Conservation (phyloP, 2,113 vertebrate species). For the Mustela lutreola region DNA sequence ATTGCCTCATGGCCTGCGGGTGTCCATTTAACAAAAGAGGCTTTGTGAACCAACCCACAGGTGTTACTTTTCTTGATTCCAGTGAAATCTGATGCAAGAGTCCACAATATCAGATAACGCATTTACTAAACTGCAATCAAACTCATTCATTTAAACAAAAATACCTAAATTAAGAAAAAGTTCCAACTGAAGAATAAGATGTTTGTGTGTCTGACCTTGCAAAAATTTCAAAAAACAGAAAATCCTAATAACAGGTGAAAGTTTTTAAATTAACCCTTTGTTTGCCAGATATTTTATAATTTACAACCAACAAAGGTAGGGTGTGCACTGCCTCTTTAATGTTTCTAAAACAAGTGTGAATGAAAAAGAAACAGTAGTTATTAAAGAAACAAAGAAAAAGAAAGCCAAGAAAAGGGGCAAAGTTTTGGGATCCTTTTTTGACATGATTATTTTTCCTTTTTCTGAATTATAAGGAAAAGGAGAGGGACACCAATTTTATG, state of each 20-base stretch:
- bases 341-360: background rate
- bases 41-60: slow-evolving; percentile 90
- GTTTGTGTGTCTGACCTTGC: slow-evolving; percentile 82
- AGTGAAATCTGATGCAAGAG: slow-evolving; percentile 91
- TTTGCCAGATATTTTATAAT: slow-evolving; percentile 63
- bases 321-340: background rate
- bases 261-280: slow-evolving; percentile 78
- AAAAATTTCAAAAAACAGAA: slow-evolving; percentile 72
- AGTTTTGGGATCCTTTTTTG: background rate
- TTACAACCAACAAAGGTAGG: background rate
- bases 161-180: slow-evolving; percentile 84
- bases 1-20: slow-evolving; percentile 90
- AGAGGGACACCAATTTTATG: background rate
- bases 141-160: slow-evolving; percentile 88
- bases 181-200: slow-evolving; percentile 80
- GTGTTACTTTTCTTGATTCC: slow-evolving; percentile 90
- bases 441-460: background rate
- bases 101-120: slow-evolving; percentile 88
- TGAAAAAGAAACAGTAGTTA: background rate
- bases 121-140: slow-evolving; percentile 87
- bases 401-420: background rate
- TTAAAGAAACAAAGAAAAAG: slow-evolving; percentile 42
- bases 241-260: slow-evolving; percentile 14
- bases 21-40: slow-evolving; percentile 89
- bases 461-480: background rate